These are phyloP conservation scores for Eilema griseolum DNA, from an alignment of 2,888 invertebrate genomes.

Conservation along the genomic window DNA sequence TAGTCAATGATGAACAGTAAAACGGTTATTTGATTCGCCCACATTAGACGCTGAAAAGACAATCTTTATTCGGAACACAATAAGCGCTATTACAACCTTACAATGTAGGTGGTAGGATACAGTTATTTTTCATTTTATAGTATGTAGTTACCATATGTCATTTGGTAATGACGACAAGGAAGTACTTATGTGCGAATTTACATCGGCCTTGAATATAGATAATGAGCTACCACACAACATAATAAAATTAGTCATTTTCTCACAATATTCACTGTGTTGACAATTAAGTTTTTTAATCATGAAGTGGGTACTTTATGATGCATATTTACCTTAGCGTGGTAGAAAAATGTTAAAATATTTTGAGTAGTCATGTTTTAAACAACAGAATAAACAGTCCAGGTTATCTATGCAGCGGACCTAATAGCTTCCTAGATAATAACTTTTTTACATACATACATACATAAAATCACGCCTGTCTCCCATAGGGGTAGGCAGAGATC, in stretches of 20 bases:
- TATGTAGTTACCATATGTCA: conserved; percentile 8
- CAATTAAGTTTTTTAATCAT: background rate
- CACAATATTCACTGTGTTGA: conserved; percentile 2
- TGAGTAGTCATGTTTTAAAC: background rate
- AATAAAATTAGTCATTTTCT: conserved; percentile 8
- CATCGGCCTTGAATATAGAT: conserved; percentile 14
- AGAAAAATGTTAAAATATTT: background rate
- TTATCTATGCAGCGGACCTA: no score
- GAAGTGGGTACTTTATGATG: background rate
- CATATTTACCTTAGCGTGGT: background rate
- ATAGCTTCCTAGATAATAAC: no score
- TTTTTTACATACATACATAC: no score
- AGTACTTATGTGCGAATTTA: conserved; percentile 13
- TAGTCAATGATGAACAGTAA: conserved; percentile 23
- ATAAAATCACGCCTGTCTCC: no score
- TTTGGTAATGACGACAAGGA: conserved; percentile 5
- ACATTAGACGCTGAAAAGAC: conserved; percentile 25
- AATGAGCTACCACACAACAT: conserved; percentile 8
- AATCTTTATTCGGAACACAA: conserved; percentile 28
- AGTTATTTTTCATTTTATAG: conserved; percentile 11
- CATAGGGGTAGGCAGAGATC: no score
- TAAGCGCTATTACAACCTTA: conserved; percentile 23
- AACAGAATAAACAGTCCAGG: background rate
- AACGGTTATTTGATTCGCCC: conserved; percentile 35
- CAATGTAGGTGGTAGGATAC: conserved; percentile 33